phyloP scores from a whole-genome alignment of 2,888 invertebrate genomes.

The Galerucella nymphaeae region DNA sequence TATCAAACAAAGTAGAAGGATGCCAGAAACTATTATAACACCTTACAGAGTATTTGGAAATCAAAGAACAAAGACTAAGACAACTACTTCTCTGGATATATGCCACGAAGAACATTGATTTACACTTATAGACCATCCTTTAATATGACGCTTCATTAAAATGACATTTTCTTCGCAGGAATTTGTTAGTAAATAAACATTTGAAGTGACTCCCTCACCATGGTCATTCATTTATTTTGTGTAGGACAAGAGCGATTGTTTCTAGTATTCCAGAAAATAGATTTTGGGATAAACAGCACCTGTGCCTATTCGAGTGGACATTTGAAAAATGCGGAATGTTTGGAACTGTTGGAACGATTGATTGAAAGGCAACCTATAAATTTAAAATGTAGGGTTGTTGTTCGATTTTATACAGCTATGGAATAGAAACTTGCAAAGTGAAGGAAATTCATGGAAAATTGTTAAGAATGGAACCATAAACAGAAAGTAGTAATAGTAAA shows the following conservation, averaged over 20 bases:
- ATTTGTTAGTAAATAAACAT: neutral
- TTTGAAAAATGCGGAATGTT: constrained; percentile 29
- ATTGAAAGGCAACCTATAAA: constrained; percentile 23
- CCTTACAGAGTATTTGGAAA: too few species aligned
- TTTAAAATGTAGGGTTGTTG: constrained; percentile 24
- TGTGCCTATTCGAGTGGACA: constrained; percentile 19
- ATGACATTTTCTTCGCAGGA: neutral
- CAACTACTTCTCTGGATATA: too few species aligned
- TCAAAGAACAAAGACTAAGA: too few species aligned
- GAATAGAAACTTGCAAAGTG: neutral
- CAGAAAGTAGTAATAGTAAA: neutral
- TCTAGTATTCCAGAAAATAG: neutral
- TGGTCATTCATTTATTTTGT: constrained; percentile 2
- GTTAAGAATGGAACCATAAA: neutral
- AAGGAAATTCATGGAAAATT: too few species aligned
- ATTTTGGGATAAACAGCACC: constrained; percentile 28
- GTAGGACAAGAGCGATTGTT: neutral
- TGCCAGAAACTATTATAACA: too few species aligned
- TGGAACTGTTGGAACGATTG: constrained; percentile 16
- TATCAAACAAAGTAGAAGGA: neutral
- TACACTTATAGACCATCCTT: too few species aligned
- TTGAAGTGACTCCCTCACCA: neutral
- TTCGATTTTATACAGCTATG: constrained; percentile 22
- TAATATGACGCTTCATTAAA: too few species aligned
- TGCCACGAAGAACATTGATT: too few species aligned